These are phyloP conservation scores for Patiria pectinifera DNA, from an alignment of 53 echinoderm and acorn worm species.

Conservation along the genomic window DNA sequence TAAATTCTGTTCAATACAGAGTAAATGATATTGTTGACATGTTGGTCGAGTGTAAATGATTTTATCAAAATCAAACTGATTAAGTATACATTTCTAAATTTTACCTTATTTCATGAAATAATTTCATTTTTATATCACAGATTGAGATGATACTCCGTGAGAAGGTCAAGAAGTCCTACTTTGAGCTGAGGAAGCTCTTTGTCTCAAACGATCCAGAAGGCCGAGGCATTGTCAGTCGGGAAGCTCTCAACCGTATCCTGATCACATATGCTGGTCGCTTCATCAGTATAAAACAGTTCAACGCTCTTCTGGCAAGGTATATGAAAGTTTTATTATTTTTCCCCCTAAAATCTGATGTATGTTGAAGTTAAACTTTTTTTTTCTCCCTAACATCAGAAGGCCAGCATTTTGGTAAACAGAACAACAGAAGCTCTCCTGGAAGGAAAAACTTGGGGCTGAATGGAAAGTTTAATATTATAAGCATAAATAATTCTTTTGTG, in stretches of 20 bases:
- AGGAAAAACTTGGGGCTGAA: neutral
- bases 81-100: too few species aligned
- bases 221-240: constrained; percentile 82
- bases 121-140: constrained; percentile 49
- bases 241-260: constrained; percentile 88
- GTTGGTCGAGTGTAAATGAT: too few species aligned
- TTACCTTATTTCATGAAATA: neutral
- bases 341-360: neutral
- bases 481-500: too few species aligned
- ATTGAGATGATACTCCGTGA: constrained; percentile 90
- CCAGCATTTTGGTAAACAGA: neutral
- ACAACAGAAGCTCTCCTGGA: too few species aligned
- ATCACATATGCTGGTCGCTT: constrained; percentile 91
- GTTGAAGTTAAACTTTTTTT: neutral
- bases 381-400: neutral
- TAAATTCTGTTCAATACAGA: neutral
- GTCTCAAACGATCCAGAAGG: constrained; percentile 95
- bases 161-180: constrained; percentile 85
- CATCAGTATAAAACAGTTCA: constrained; percentile 89
- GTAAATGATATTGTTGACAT: too few species aligned
- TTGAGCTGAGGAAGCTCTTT: constrained; percentile 90
- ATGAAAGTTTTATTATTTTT: neutral
- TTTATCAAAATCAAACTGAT: too few species aligned
- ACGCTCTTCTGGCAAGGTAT: constrained; percentile 74
- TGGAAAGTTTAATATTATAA: neutral